phyloP scores from a whole-genome alignment of 2,113 vertebrate species.

The Melanostigma gelatinosum region DNA sequence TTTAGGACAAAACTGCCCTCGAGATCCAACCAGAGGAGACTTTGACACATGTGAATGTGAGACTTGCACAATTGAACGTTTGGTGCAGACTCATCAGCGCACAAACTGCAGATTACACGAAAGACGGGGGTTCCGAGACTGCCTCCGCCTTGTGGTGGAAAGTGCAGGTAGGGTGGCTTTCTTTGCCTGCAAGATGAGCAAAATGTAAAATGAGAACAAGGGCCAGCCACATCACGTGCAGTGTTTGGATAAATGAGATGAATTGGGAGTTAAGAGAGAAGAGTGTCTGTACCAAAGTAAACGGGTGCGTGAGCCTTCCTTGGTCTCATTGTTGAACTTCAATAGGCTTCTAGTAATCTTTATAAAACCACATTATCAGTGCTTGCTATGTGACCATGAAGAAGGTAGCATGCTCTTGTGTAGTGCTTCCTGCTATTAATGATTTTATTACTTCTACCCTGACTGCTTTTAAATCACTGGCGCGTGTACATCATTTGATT shows the following conservation, averaged over 20 bases:
- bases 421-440: not conserved
- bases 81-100: not conserved
- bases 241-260: not conserved
- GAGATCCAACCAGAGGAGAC: not conserved
- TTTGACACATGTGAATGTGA: not conserved
- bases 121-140: not conserved
- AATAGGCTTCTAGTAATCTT: not conserved
- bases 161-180: not conserved
- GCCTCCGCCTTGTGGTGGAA: not conserved
- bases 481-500: not conserved
- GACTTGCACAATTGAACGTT: not conserved
- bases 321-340: conserved; percentile 15
- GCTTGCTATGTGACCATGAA: not conserved
- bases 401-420: not conserved
- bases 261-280: not conserved
- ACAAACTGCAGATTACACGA: not conserved
- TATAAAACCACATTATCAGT: not conserved
- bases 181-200: not conserved
- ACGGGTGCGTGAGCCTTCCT: not conserved
- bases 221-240: not conserved
- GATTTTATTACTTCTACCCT: not conserved
- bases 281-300: not conserved
- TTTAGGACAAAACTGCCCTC: not conserved
- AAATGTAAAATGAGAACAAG: not conserved
- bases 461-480: conserved; percentile 2